These are phyloP conservation scores for Tachuris rubrigastra DNA, from an alignment of 2,113 vertebrate genomes.

Conservation along the genomic window DNA sequence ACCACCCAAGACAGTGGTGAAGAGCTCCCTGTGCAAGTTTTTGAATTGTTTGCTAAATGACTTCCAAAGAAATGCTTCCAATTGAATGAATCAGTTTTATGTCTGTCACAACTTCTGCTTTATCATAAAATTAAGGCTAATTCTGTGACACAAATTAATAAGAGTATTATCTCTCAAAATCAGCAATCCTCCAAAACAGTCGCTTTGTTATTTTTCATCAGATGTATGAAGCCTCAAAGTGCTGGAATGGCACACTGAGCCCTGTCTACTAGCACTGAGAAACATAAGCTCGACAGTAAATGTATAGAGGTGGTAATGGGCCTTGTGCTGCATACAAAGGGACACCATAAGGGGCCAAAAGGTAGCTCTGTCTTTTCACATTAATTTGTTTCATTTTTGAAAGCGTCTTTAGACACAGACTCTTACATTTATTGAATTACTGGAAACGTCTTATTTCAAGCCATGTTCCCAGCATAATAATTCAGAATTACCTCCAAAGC, in stretches of 20 bases:
- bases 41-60: neutral
- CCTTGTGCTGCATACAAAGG: accelerated
- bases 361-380: neutral
- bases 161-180: neutral
- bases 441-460: neutral
- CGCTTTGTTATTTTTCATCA: accelerated
- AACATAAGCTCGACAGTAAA: neutral
- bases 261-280: neutral
- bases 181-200: neutral
- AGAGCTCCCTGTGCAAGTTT: accelerated
- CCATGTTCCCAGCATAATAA: neutral
- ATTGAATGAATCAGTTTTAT: neutral
- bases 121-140: neutral
- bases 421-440: neutral
- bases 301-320: too few relatives aligned
- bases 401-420: neutral
- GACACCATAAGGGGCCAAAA: accelerated
- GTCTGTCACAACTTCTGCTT: neutral
- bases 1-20: neutral
- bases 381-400: neutral
- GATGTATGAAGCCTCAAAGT: neutral
- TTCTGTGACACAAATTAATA: neutral
- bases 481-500: neutral
- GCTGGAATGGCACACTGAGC: neutral
- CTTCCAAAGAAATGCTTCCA: neutral